Conservation (phyloP, 2,113 vertebrate species). For the Pipra filicauda region DNA sequence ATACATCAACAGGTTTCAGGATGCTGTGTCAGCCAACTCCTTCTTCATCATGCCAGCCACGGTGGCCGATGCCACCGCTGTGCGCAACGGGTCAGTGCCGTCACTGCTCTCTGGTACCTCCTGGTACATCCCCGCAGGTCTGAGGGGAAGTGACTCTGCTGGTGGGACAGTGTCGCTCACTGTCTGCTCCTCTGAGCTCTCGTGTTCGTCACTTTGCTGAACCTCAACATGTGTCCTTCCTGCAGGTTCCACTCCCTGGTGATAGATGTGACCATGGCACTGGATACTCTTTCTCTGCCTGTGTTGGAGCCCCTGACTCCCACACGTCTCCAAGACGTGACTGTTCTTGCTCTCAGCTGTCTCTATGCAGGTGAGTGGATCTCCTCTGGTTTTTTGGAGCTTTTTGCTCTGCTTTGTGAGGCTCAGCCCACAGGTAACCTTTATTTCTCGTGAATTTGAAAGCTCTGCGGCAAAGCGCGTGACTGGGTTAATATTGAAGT, state of each 20-base stretch:
- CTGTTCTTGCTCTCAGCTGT: constrained; percentile 95
- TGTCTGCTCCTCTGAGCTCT: not conserved
- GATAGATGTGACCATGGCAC: constrained; percentile 97
- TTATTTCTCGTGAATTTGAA: not conserved
- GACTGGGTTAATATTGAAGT: not conserved
- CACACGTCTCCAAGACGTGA: constrained; percentile 92
- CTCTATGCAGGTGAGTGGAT: constrained; percentile 89
- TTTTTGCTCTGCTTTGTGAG: not conserved
- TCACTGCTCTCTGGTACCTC: not conserved
- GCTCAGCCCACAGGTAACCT: not conserved
- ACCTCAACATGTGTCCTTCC: not conserved
- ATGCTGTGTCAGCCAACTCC: constrained; percentile 95
- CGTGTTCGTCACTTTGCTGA: not conserved
- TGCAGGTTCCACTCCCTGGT: constrained; percentile 95
- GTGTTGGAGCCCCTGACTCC: constrained; percentile 95
- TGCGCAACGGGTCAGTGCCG: constrained; percentile 90
- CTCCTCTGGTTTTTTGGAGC: not conserved
- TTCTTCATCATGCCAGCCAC: constrained; percentile 99
- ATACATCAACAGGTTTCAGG: constrained; percentile 99
- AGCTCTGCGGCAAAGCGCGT: not conserved
- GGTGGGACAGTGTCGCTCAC: rapidly evolving
- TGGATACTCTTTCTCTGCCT: constrained; percentile 95
- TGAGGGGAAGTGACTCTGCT: not conserved
- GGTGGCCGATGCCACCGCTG: constrained; percentile 95
- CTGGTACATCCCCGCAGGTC: not conserved